phyloP scores from a whole-genome alignment of 2,797 vertebrate species.

The Coendou prehensilis region DNA sequence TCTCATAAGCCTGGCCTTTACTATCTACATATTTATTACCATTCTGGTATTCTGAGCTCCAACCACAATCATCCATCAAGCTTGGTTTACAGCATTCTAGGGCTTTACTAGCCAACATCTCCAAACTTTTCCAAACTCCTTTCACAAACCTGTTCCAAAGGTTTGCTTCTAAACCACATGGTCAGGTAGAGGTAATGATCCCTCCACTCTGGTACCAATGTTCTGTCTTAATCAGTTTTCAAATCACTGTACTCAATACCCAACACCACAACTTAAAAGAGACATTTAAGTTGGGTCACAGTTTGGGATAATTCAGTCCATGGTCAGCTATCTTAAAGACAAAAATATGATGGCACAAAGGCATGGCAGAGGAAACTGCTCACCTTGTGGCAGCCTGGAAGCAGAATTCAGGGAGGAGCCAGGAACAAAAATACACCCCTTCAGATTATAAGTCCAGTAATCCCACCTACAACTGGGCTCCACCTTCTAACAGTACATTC shows the following conservation, averaged over 20 bases:
- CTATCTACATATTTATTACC: background rate
- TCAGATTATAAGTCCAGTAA: background rate
- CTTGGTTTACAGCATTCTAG: background rate
- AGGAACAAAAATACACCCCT: background rate
- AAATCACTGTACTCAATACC: background rate
- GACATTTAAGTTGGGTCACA: background rate
- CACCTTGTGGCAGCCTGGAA: background rate
- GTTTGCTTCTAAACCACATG: background rate
- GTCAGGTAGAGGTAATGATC: background rate
- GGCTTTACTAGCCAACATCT: background rate
- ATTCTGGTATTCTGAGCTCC: background rate
- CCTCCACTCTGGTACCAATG: background rate
- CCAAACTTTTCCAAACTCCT: background rate
- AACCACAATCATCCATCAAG: background rate
- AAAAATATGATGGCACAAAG: background rate
- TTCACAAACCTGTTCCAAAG: background rate
- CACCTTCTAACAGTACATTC: background rate
- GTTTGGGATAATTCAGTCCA: background rate
- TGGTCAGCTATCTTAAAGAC: background rate
- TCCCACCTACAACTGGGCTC: background rate
- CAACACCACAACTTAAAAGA: background rate
- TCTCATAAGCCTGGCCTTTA: background rate
- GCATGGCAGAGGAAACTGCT: background rate
- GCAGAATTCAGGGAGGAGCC: background rate
- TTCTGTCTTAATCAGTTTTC: background rate